These are phyloP conservation scores for Ambastaia sidthimunki DNA, from an alignment of 2,797 vertebrate genomes.

Conservation along the genomic window DNA sequence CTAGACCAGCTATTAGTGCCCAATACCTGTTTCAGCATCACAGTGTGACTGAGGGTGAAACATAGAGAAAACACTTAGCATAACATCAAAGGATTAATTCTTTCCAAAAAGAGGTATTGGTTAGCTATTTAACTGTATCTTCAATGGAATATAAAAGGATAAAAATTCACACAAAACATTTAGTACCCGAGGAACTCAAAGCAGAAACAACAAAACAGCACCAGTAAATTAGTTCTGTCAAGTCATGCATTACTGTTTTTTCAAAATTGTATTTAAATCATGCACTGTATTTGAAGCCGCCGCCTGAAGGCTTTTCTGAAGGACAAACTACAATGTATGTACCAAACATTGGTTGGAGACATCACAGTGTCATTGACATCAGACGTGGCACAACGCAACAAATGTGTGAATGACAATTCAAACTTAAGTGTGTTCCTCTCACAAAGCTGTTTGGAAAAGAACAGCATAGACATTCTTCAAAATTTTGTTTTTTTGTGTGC, in stretches of 20 bases:
- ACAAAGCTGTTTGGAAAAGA: background rate
- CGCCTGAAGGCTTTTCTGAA: too few species aligned
- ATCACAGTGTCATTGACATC: background rate
- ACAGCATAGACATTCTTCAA: background rate
- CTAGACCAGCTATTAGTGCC: conserved; percentile 60
- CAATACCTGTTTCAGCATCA: conserved; percentile 60
- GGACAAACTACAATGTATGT: too few species aligned
- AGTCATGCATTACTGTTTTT: too few species aligned
- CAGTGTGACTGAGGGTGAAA: conserved; percentile 43
- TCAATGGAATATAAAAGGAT: background rate
- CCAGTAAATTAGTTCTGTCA: too few species aligned
- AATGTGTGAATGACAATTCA: too few species aligned
- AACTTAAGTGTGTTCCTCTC: background rate
- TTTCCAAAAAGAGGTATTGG: background rate
- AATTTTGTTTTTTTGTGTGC: background rate
- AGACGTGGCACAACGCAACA: too few species aligned
- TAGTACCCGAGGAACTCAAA: too few species aligned
- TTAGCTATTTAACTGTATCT: background rate
- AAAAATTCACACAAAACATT: background rate
- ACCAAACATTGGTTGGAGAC: too few species aligned
- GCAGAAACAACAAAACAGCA: background rate
- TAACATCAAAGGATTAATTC: background rate
- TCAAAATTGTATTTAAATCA: too few species aligned
- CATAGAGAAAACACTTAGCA: conserved; percentile 15
- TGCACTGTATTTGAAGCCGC: too few species aligned